Conservation (phyloP, 2,113 vertebrate genomes). For the Psilopogon haemacephalus region DNA sequence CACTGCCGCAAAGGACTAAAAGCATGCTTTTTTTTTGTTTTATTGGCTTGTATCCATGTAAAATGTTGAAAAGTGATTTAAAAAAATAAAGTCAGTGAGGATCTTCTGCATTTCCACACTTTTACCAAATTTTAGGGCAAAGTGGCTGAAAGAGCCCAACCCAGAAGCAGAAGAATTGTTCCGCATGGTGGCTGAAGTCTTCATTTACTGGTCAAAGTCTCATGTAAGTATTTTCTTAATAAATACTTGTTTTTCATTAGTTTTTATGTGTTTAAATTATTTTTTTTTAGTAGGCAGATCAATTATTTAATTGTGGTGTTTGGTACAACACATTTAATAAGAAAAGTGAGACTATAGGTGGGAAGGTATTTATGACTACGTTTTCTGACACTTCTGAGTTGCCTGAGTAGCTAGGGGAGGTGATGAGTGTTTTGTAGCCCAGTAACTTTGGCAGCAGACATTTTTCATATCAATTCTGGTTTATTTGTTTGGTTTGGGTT, state of each 20-base stretch:
- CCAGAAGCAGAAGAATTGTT: constrained; percentile 91
- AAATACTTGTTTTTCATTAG: not conserved
- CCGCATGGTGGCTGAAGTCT: constrained; percentile 97
- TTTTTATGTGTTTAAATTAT: not conserved
- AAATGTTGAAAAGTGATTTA: not conserved
- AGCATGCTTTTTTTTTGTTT: not conserved
- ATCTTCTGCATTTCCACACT: not conserved
- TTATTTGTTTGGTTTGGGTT: not conserved
- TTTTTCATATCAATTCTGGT: not conserved
- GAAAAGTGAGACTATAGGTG: not conserved
- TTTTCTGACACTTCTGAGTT: not conserved
- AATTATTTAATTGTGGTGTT: not conserved
- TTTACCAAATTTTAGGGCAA: constrained; percentile 79
- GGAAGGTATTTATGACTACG: not conserved
- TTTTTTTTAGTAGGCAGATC: not conserved
- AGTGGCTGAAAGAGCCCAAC: constrained; percentile 92
- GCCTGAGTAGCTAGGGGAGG: not conserved
- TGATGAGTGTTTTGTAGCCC: not conserved
- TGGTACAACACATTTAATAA: not conserved
- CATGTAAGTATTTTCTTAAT: constrained; percentile 80
- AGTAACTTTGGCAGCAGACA: not conserved
- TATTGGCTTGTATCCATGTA: not conserved
- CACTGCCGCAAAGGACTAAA: not conserved
- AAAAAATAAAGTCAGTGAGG: not conserved
- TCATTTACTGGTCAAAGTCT: constrained; percentile 97